Percentiles rank a stretch among this genome's conserved stretches.
phyloP scores from a whole-genome alignment of 2,888 invertebrate genomes.

The Galeruca laticollis region DNA sequence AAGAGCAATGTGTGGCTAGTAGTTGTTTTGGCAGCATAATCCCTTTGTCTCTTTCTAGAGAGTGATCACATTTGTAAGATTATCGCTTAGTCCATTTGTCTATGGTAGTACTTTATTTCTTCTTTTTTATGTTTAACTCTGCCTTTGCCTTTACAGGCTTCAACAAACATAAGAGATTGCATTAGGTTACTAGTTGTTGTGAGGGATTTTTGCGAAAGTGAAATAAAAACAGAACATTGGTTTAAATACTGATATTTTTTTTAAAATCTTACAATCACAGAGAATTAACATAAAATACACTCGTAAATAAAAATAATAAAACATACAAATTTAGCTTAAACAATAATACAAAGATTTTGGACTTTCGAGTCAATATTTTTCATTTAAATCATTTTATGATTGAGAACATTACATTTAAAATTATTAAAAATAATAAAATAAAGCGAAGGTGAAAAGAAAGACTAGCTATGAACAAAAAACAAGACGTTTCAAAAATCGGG shows the following conservation, averaged over 20 bases:
- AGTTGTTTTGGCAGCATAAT: no score
- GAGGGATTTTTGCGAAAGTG: background rate
- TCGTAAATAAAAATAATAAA: constrained; percentile 53
- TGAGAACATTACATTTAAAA: constrained; percentile 46
- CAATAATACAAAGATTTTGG: constrained; percentile 47
- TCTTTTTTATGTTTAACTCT: no score
- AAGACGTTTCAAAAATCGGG: constrained; percentile 28
- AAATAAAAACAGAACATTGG: constrained; percentile 24
- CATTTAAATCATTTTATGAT: constrained; percentile 59
- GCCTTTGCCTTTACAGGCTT: no score
- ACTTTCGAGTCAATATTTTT: constrained; percentile 43
- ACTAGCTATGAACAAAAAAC: constrained; percentile 60
- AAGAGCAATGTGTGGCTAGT: no score
- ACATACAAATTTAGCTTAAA: constrained; percentile 52
- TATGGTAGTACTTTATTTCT: no score
- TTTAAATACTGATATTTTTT: constrained; percentile 61
- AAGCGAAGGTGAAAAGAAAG: constrained; percentile 51
- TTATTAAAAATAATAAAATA: constrained; percentile 48
- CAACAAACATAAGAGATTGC: no score
- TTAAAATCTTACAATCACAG: constrained; percentile 63
- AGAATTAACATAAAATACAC: constrained; percentile 64
- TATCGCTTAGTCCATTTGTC: no score
- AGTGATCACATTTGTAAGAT: no score
- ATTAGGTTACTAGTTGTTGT: no score
- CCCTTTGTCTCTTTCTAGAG: no score